Base-by-base conservation (phyloP, 2,797 vertebrate genomes). In the Salmo trutta region DNA sequence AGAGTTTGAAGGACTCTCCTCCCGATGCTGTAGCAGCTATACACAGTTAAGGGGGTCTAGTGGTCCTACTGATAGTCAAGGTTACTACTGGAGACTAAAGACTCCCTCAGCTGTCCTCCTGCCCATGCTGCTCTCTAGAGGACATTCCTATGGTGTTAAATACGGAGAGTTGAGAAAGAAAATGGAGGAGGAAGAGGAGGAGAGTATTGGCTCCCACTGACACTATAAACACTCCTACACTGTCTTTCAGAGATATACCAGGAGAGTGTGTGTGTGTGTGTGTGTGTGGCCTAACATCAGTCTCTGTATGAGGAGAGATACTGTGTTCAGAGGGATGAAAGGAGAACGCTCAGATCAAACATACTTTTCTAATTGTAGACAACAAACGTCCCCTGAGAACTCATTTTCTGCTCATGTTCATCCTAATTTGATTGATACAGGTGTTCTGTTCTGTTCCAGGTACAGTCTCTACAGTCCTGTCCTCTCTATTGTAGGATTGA, bases 281-380 rank as follows among this genome's bases (percentile, higher is more conserved):
- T 5, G 16, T 64, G n/a, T 27, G 14, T 65, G 19, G 62, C 17
- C 54, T 19, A n/a, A 16, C 54, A 53, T 12, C 16, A 56, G 54
- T 56, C 19, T 19, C 17, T 17, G 17, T 56, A 56, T n/a, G 33
- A 56, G 14, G 24, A 65, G 24, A 65, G 24, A 65, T 24, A 29
- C 64, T 77, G 79, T 76, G 76, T 66, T 21, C 31, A 71, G 75
- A 73, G 75, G 77, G 86, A 75, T 71, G 73, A 78, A 76, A 70
- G 76, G 77, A 86, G 80, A 69, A 80, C 74, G 75, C 64, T 81
- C 83, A 81, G 76, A 83, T 90, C 83, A 87, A 90, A 87, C 79
- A 82, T 15, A 71, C 62, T 21, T 73, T 52, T 10, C 6, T 36
- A 8, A 31, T 31, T 73, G 82, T 84, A 5, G 54, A 56, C 19